phyloP scores from a whole-genome alignment of 2,888 invertebrate genomes.

The Dione juno region DNA sequence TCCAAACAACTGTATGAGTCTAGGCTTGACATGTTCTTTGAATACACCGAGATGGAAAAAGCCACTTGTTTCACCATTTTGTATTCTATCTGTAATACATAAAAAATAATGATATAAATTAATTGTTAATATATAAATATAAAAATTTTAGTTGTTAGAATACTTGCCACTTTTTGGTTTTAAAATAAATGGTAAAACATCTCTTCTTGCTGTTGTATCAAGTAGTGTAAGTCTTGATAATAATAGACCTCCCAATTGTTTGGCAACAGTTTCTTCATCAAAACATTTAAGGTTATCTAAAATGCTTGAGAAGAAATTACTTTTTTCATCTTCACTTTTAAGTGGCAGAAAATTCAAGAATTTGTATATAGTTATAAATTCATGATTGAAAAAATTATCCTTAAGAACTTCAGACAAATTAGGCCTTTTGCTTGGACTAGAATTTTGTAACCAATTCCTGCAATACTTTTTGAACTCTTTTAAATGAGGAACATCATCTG shows the following conservation, averaged over 20 bases:
- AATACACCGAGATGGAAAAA: constrained; percentile 88
- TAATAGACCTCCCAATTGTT: constrained; percentile 89
- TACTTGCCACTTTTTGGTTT: constrained; percentile 86
- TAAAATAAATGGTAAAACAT: constrained; percentile 88
- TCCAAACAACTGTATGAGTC: constrained; percentile 90
- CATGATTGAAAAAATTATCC: constrained; percentile 92
- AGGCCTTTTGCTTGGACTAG: constrained; percentile 86
- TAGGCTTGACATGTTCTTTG: constrained; percentile 89
- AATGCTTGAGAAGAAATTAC: constrained; percentile 89
- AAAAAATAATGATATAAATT: not conserved
- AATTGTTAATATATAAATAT: not conserved
- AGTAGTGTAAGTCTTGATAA: constrained; percentile 93
- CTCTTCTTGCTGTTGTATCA: constrained; percentile 89
- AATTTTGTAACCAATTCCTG: constrained; percentile 86
- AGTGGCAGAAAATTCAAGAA: constrained; percentile 92
- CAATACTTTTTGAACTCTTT: constrained; percentile 88
- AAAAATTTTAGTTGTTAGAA: not conserved
- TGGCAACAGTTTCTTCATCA: constrained; percentile 91
- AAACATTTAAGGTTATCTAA: constrained; percentile 87
- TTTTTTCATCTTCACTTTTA: constrained; percentile 89
- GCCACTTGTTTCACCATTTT: constrained; percentile 77
- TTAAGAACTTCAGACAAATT: constrained; percentile 86
- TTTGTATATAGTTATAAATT: constrained; percentile 92
- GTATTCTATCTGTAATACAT: constrained; percentile 64
- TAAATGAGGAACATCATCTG: constrained; percentile 88